Evolutionary conservation across 2,888 invertebrate genomes (phyloP), one percentile per base, ranked within the genome.

Genomic region (Lithophane leautieri): DNA sequence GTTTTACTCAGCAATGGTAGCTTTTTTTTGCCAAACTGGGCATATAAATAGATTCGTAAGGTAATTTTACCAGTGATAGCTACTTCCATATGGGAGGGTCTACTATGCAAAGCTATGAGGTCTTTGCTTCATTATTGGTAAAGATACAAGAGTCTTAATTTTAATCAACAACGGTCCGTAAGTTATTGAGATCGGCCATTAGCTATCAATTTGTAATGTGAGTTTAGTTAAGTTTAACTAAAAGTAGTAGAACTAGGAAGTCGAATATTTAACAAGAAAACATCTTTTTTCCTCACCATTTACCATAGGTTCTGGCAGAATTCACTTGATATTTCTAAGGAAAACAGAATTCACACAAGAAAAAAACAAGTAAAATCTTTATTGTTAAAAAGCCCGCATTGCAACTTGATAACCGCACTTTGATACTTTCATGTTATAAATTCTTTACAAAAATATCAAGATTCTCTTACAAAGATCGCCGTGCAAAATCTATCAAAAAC

Each of bases 401-500:
- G 70, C 28, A 61, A 84, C 60, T 28, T 56, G 69, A 75, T 70
- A 84, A 84, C 81, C 76, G 66, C 75, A 68, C 47, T 67, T 44
- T 14, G 67, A 67, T 44, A 81, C 62, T 52, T 28, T 56, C 12
- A 44, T 42, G 56, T 14, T 56, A 25, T 60, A 54, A 62, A 54
- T 74, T 73, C 73, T 73, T 81, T 63, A 81, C 61, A 76, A 70
- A 70, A 82, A 54, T 76, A 74, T 68, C 44, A 76, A 83, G 67
- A 86, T 81, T 66, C 28, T 61, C 2, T 75, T 85, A 70, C 75
- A 76, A 86, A 83, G 70, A 56, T 60, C 50, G 9, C 71, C 74
- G 73, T 73, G 74, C 70, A 74, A 78, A 73, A 74, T 65, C 72
- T 68, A 75, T 87, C 79, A 79, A 61, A 66, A 74, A 25, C 73